A percentile compares a stretch with the other conserved stretches of the same genome.
Conservation (phyloP, 1,140 invertebrate species). For the Calliphora vicina region DNA sequence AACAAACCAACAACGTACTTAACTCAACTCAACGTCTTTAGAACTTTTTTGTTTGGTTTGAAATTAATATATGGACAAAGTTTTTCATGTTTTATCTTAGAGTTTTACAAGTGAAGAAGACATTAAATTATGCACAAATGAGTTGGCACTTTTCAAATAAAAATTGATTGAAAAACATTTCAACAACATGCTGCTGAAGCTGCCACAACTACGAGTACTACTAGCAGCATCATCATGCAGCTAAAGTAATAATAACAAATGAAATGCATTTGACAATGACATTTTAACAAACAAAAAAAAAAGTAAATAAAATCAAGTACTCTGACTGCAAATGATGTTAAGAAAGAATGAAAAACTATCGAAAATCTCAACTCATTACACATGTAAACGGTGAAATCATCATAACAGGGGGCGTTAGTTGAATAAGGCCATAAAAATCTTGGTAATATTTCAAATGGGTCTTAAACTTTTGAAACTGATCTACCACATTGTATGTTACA, state of each 20-base stretch:
- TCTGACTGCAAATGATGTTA: background rate
- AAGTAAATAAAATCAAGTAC: background rate
- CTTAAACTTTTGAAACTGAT: no score
- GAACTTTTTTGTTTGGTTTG: background rate
- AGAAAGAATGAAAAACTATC: background rate
- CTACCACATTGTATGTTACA: no score
- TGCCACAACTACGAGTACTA: background rate
- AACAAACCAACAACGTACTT: background rate
- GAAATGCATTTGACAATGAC: constrained; percentile 26
- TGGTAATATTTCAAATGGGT: no score
- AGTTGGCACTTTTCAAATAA: constrained; percentile 61
- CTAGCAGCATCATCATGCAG: constrained; percentile 22
- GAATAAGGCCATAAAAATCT: no score
- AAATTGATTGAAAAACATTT: constrained; percentile 59
- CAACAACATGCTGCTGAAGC: background rate
- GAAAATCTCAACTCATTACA: constrained; percentile 25
- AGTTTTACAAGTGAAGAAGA: constrained; percentile 39
- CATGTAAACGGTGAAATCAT: background rate
- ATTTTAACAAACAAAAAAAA: constrained; percentile 5
- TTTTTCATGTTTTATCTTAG: constrained; percentile 13
- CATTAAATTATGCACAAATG: constrained; percentile 64
- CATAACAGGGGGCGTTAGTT: background rate
- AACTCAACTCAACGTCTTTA: background rate
- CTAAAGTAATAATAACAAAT: constrained; percentile 18
- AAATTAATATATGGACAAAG: background rate